Percentiles rank a stretch among this genome's conserved stretches.
Conservation (phyloP, 2,113 vertebrate genomes). For the Siniperca chuatsi region DNA sequence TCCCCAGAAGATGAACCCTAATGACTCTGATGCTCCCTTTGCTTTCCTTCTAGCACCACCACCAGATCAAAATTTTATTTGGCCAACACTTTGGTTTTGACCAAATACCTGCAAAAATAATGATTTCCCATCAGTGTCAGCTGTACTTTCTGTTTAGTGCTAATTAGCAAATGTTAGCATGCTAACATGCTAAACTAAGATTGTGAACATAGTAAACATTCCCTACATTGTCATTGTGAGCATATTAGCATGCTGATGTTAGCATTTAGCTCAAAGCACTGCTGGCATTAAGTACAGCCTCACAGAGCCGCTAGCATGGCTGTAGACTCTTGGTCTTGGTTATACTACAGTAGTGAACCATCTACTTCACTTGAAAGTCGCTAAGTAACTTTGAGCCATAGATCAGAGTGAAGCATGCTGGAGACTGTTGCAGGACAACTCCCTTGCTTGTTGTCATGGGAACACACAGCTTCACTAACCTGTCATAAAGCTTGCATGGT, state of each 20-base stretch:
- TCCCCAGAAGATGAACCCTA: neutral
- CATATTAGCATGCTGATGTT: neutral
- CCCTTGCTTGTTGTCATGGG: conserved; percentile 23
- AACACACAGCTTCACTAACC: conserved; percentile 66
- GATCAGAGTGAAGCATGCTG: conserved; percentile 57
- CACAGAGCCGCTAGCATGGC: neutral
- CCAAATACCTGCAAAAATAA: neutral
- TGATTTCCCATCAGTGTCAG: neutral
- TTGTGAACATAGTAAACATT: neutral
- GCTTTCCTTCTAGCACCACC: too few species aligned
- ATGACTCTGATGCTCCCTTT: neutral
- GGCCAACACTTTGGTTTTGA: neutral
- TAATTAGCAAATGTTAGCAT: neutral
- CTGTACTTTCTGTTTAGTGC: too few species aligned
- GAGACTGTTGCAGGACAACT: conserved; percentile 39
- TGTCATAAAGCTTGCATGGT: conserved; percentile 72
- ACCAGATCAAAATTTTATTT: neutral
- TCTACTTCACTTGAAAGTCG: neutral
- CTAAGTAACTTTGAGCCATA: neutral
- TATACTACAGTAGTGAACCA: neutral
- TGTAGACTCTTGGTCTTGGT: neutral
- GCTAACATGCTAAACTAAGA: neutral
- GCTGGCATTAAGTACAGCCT: too few species aligned
- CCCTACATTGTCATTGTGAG: neutral
- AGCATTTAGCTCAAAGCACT: neutral